Conservation (phyloP, 2,888 invertebrate genomes). For the Empis livida region DNA sequence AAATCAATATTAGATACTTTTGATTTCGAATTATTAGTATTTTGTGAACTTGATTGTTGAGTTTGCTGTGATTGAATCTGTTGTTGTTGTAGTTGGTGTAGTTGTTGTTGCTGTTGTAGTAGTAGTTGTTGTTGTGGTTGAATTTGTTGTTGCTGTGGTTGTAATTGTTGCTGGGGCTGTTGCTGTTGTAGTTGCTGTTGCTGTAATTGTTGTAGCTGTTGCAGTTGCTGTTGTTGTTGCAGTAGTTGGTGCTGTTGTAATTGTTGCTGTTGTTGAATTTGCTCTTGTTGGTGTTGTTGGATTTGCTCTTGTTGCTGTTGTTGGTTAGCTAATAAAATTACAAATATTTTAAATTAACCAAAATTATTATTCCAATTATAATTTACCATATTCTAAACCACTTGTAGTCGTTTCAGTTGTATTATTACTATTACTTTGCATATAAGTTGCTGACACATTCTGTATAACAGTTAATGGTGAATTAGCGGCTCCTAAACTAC, state of each 20-base stretch:
- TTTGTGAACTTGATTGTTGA: conserved; percentile 1
- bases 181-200: neutral
- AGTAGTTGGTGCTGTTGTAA: too few relatives aligned
- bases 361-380: conserved; percentile 2
- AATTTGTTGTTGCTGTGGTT: conserved; percentile 5
- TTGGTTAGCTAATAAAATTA: neutral
- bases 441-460: conserved; percentile 23
- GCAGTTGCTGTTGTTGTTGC: too few relatives aligned
- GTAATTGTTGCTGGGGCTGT: neutral
- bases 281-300: too few relatives aligned
- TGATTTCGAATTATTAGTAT: neutral
- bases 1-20: conserved; percentile 50
- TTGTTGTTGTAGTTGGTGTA: neutral
- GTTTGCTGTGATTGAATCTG: neutral
- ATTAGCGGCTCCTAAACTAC: conserved; percentile 6
- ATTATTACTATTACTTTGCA: conserved; percentile 28
- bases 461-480: neutral
- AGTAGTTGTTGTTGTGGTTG: conserved; percentile 7
- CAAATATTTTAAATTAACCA: neutral
- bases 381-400: conserved; percentile 8
- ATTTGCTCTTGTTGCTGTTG: too few relatives aligned
- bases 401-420: conserved; percentile 31
- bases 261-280: too few relatives aligned
- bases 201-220: too few relatives aligned
- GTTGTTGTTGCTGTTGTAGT: too few relatives aligned